These are phyloP conservation scores for Drosophila dunni DNA, from an alignment of 1,140 invertebrate genomes.

Conservation along the genomic window DNA sequence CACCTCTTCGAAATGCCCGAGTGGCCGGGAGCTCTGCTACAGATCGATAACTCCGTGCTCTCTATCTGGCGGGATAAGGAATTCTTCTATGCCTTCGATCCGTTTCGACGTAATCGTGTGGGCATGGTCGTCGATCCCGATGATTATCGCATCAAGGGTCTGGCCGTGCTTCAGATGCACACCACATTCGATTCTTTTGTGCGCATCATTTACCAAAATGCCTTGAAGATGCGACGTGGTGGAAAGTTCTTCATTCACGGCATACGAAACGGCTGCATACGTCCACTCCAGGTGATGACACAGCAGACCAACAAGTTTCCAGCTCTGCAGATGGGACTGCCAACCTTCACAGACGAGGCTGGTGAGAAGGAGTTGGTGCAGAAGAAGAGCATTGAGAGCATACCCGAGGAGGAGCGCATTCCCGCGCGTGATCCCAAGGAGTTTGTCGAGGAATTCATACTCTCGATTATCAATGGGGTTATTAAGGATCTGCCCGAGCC, in stretches of 20 bases:
- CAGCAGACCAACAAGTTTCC: constrained; percentile 64
- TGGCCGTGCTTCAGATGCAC: constrained; percentile 75
- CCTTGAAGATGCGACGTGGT: constrained; percentile 75
- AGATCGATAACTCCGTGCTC: constrained; percentile 83
- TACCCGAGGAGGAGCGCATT: constrained; percentile 73
- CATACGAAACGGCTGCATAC: constrained; percentile 69
- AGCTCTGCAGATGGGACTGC: constrained; percentile 65
- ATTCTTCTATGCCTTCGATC: constrained; percentile 85
- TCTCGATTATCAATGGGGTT: constrained; percentile 62
- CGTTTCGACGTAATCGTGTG: constrained; percentile 72
- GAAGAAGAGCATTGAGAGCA: constrained; percentile 76
- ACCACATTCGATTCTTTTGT: constrained; percentile 77
- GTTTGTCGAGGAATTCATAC: constrained; percentile 53
- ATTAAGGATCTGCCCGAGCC: constrained; percentile 60
- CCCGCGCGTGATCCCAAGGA: constrained; percentile 56
- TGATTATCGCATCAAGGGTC: constrained; percentile 70
- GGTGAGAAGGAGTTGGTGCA: constrained; percentile 34
- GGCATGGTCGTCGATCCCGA: constrained; percentile 78
- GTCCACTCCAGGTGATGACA: constrained; percentile 64
- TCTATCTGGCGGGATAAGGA: constrained; percentile 85
- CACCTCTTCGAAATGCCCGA: constrained; percentile 79
- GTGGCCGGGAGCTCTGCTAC: constrained; percentile 83
- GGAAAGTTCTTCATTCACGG: constrained; percentile 83
- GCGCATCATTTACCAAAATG: constrained; percentile 65
- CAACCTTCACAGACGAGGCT: constrained; percentile 61